Evolutionary conservation across 2,113 vertebrate genomes (phyloP).

Genomic region (Apaloderma vittatum): DNA sequence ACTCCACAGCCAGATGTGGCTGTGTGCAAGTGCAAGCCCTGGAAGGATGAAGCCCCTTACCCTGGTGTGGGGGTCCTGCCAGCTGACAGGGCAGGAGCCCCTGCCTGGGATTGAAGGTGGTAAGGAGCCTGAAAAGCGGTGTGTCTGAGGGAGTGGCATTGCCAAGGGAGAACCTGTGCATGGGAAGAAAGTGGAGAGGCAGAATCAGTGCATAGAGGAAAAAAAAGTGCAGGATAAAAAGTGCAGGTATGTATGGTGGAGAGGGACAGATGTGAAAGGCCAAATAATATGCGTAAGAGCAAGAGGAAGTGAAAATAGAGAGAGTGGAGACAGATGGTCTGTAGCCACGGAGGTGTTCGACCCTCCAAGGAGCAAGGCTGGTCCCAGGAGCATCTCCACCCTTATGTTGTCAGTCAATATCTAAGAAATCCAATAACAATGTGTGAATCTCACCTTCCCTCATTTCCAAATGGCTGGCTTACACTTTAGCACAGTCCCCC

Average conservation of each 20-base stretch:
- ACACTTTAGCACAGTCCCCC: not conserved
- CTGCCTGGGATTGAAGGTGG: not conserved
- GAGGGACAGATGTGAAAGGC: not conserved
- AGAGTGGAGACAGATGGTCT: not conserved
- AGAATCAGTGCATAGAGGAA: not conserved
- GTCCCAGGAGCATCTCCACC: not conserved
- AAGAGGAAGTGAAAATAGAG: not conserved
- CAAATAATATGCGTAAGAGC: not conserved
- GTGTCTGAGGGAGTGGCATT: not conserved
- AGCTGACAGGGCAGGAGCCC: not conserved
- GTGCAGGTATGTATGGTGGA: not conserved
- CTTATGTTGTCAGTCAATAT: not conserved
- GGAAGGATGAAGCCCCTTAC: not conserved
- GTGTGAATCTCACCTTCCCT: slow-evolving; percentile 45
- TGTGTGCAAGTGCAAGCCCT: not conserved
- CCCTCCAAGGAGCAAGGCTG: not conserved
- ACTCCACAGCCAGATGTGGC: not conserved
- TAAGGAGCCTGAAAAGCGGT: not conserved
- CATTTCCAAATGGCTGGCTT: not conserved
- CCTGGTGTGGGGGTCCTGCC: not conserved
- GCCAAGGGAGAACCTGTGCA: accelerated
- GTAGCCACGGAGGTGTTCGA: not conserved
- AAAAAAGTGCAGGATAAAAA: not conserved
- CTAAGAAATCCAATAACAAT: not conserved
- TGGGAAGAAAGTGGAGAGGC: not conserved